Percentiles rank a stretch among this genome's conserved stretches.
These are phyloP conservation scores for Mystacornis crossleyi DNA, from an alignment of 2,113 vertebrate genomes.

Conservation along the genomic window DNA sequence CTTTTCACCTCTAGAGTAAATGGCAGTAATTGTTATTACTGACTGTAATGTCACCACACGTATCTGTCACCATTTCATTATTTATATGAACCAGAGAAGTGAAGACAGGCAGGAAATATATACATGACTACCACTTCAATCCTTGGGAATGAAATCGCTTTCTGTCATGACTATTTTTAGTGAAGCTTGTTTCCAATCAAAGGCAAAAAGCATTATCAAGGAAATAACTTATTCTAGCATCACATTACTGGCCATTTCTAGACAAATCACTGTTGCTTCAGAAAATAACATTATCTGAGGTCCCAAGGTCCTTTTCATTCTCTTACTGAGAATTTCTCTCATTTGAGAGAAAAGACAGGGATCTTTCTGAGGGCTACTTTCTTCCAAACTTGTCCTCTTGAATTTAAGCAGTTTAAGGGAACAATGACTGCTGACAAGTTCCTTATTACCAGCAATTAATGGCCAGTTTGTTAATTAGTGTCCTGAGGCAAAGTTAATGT, in stretches of 20 bases:
- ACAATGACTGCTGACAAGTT: slow-evolving; percentile 64
- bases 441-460: slow-evolving; percentile 73
- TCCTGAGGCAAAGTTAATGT: slow-evolving; percentile 70
- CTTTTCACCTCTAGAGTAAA: background rate
- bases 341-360: slow-evolving; percentile 1
- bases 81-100: background rate
- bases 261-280: background rate
- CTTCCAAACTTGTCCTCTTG: slow-evolving; percentile 37
- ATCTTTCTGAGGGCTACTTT: slow-evolving; percentile 40
- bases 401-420: slow-evolving; percentile 66
- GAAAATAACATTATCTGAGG: background rate
- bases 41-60: background rate
- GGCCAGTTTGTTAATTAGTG: slow-evolving; percentile 75
- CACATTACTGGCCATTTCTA: background rate
- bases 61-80: background rate
- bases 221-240: background rate
- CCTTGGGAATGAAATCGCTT: slow-evolving; percentile 16
- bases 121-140: background rate
- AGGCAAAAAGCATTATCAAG: background rate
- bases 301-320: background rate
- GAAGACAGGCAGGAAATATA: slow-evolving; percentile 1
- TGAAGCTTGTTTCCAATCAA: background rate
- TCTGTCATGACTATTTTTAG: slow-evolving; percentile 14
- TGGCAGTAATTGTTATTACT: slow-evolving; percentile 14
- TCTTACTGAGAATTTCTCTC: background rate